Evolutionary conservation across 2,797 vertebrate species (phyloP).

Genomic region (Cygnus olor): DNA sequence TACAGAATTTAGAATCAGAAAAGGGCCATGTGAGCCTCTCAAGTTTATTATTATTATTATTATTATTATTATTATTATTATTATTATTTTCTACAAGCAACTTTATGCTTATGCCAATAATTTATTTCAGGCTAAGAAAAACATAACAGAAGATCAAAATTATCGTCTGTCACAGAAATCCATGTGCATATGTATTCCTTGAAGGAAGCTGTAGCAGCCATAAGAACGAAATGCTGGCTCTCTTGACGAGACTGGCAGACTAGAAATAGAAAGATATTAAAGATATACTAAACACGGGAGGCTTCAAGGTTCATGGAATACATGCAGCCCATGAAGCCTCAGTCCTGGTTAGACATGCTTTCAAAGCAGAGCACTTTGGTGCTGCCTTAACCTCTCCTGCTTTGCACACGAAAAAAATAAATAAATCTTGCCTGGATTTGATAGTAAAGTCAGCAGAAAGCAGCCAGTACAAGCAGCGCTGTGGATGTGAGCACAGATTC

Average conservation of each 20-base stretch:
- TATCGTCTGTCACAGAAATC: neutral
- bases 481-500: neutral
- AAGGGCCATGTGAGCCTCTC: neutral
- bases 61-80: no score
- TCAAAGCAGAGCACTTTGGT: neutral
- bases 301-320: neutral
- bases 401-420: neutral
- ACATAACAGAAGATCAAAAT: neutral
- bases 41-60: neutral
- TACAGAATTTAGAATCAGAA: neutral
- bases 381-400: neutral
- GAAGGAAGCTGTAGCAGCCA: neutral
- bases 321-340: neutral
- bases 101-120: neutral
- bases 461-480: neutral
- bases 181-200: neutral
- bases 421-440: neutral
- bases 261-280: neutral
- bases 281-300: fast-evolving
- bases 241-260: neutral
- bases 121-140: neutral
- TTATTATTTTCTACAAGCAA: neutral
- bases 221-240: neutral
- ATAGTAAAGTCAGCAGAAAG: neutral
- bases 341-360: neutral